These are phyloP conservation scores for Prionailurus bengalensis DNA, from an alignment of 2,113 vertebrate species.

Conservation along the genomic window DNA sequence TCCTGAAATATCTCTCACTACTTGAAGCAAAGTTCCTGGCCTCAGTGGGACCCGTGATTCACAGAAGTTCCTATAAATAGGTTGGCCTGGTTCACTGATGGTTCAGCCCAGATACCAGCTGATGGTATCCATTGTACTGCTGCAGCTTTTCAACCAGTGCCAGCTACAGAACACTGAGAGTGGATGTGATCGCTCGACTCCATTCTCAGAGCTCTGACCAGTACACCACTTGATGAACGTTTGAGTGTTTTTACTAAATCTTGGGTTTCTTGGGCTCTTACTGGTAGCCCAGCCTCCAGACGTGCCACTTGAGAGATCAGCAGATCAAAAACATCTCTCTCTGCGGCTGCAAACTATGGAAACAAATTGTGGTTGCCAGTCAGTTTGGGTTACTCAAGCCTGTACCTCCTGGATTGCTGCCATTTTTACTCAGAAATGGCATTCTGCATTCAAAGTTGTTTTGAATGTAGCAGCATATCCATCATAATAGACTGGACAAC, in stretches of 20 bases:
- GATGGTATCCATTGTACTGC: neutral
- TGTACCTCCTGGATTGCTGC: neutral
- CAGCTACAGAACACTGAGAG: neutral
- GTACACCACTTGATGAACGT: neutral
- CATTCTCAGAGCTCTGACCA: neutral
- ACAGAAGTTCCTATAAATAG: neutral
- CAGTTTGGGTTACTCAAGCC: neutral
- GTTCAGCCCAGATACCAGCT: neutral
- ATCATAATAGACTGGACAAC: neutral
- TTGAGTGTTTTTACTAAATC: neutral
- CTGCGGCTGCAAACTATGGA: neutral
- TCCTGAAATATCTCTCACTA: neutral
- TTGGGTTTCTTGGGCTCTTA: neutral
- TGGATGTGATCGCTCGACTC: neutral
- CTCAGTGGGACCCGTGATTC: neutral
- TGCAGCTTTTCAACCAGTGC: neutral
- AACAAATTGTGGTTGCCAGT: neutral
- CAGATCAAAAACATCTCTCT: conserved; percentile 46
- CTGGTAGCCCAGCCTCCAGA: neutral
- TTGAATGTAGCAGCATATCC: neutral
- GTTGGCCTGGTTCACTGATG: neutral
- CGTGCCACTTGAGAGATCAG: neutral
- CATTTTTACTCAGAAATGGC: neutral
- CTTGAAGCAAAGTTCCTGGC: neutral
- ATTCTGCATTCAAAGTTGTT: neutral